Base-by-base conservation (phyloP, 2,888 invertebrate genomes). In the Tetragonisca angustula region DNA sequence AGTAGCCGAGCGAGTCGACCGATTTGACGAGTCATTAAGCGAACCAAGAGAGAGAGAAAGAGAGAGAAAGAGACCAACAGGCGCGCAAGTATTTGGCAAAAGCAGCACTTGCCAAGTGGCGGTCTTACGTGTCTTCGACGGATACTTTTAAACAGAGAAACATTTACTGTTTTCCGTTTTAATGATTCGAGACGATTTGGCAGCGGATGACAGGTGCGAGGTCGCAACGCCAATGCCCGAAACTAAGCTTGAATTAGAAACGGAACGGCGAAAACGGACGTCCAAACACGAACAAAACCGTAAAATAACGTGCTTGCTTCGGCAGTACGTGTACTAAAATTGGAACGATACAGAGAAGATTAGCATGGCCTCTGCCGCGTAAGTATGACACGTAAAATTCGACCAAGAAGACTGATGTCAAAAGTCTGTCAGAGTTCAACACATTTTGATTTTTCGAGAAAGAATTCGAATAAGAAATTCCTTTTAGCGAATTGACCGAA, bases 181-280 rank as follows among this genome's bases (percentile, higher is more conserved):
- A 88, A 89, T 85, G 88, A 84, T 88, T 80, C 84, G 87, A 83
- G 82, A 87, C 87, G 27, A 87, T 87, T 88, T 84, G 87, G 83
- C 85, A 81, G 81, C 85, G 81, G 85, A 84, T 84, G 88, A 82
- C 83, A 89, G 83, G 84, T 84, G 87, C 83, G 87, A 87, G 69
- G 80, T 70, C 79, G 76, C 32, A 36, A 43, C 43, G 9, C 9
- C 36, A 9, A 52, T 54, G 62, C 61, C 61, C 75, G 79, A 74
- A 43, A 43, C 82, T 61, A 27, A 21, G 81, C 32, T 80, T 69
- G 88, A 87, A 88, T 89, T 89, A 89, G 83, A 86, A 64, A 70
- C 79, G 62, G 43, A 70, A 62, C 59, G 76, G 24, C 61, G n/a
- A 59, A 43, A 59, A 59, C 79, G 61, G 77, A 61, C 64, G 64